Conservation (phyloP, 2,888 invertebrate species). For the Entomobrya multifasciata region DNA sequence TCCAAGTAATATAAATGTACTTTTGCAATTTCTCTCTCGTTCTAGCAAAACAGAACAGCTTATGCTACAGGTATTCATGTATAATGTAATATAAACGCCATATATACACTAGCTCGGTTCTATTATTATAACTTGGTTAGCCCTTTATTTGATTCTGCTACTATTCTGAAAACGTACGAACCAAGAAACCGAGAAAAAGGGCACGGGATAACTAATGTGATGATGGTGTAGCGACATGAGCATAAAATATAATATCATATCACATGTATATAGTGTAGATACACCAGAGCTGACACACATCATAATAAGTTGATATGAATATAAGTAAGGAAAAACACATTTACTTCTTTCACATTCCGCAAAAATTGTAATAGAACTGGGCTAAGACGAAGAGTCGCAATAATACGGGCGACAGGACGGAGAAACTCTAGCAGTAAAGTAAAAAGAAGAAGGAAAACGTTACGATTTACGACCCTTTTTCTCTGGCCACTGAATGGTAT, state of each 20-base stretch:
- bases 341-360: conserved; percentile 3
- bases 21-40: conserved; percentile 35
- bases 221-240: conserved; percentile 73
- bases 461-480: conserved; percentile 70
- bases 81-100: not conserved
- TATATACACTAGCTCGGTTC: too few relatives aligned
- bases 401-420: not conserved
- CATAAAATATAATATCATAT: conserved; percentile 59
- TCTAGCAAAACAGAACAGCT: too few relatives aligned
- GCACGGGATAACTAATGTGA: conserved; percentile 75
- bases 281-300: not conserved
- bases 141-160: conserved; percentile 68
- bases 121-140: conserved; percentile 47
- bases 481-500: conserved; percentile 62
- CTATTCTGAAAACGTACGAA: conserved; percentile 48
- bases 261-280: not conserved
- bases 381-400: not conserved
- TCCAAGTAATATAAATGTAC: conserved; percentile 41
- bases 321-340: too few relatives aligned
- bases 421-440: conserved; percentile 1
- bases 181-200: conserved; percentile 61
- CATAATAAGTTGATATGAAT: not conserved
- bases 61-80: not conserved
- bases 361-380: conserved; percentile 36
- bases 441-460: conserved; percentile 61